Evolutionary conservation across 2,113 vertebrate species (phyloP), one percentile per base, ranked within the genome.

Genomic region (Nematolebias whitei): DNA sequence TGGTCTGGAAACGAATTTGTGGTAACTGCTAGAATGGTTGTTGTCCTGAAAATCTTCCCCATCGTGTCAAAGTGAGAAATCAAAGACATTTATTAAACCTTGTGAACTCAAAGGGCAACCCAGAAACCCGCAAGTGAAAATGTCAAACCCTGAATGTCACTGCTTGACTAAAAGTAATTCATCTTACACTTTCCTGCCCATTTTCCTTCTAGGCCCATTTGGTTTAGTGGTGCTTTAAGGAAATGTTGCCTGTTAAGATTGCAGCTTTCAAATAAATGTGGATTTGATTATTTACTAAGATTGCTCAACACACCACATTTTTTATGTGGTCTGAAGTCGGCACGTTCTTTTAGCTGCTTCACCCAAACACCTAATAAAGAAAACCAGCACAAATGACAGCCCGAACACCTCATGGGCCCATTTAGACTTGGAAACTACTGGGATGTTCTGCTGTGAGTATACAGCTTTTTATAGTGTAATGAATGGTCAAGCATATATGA

Each of bases 391-490:
- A 74, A 65, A 52, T 16, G 47, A 50, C 48, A 50, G 54, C 45
- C 40, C 58, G 58, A 68, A 68, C 50, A 40, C 58, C 62, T 58
- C 67, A 22, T 12, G 13, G 23, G 74, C 48, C 76, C 64, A 74
- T 83, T 88, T 78, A 85, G 71, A 75, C 52, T 50, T 53, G 53
- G 68, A 74, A 76, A 82, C 80, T 87, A 80, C 69, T 85, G 69
- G 66, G 77, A 70, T 62, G 72, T 50, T 55, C 86, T 82, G 78
- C 83, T 89, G 82, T 84, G 73, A 82, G 83, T 60, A 72, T 85
- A 79, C 52, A 15, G 29, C 79, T 87, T 80, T 87, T 86, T 83
- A 82, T 83, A 85, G 80, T 45, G 68, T 74, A 68, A 71, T 78
- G 68, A 84, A 84, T 78, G 76, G 53, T 20, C 57, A 59, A 54